Evolutionary conservation across 2,113 vertebrate genomes (phyloP).

Genomic region (Stomatorhinus ivindoensis): DNA sequence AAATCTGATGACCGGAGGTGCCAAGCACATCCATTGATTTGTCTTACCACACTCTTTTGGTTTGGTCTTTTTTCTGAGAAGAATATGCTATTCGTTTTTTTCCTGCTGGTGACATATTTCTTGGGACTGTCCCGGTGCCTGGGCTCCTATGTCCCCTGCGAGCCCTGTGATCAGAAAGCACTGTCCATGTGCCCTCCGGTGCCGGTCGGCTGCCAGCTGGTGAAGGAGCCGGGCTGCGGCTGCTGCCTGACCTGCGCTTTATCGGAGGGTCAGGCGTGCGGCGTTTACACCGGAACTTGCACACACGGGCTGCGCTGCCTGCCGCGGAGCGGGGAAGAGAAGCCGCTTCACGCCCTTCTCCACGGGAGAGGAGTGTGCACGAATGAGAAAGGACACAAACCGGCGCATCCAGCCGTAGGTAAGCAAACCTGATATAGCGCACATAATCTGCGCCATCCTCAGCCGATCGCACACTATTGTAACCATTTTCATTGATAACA

Average conservation of each 20-base stretch:
- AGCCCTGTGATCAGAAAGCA: constrained; percentile 91
- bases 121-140: constrained; percentile 70
- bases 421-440: constrained; percentile 50
- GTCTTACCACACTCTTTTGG: constrained; percentile 34
- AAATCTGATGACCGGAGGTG: constrained; percentile 56
- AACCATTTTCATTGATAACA: not conserved
- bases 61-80: constrained; percentile 32
- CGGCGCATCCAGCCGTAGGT: constrained; percentile 71
- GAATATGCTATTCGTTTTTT: constrained; percentile 71
- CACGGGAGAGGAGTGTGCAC: constrained; percentile 90
- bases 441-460: not conserved
- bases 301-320: constrained; percentile 85
- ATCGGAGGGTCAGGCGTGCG: constrained; percentile 86
- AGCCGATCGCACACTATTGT: not conserved
- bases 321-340: constrained; percentile 89
- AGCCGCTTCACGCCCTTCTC: constrained; percentile 90
- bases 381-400: constrained; percentile 90
- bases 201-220: constrained; percentile 86
- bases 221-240: constrained; percentile 96
- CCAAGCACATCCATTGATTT: constrained; percentile 38
- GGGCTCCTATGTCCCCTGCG: constrained; percentile 91
- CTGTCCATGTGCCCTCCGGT: constrained; percentile 85
- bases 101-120: constrained; percentile 70
- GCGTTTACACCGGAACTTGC: constrained; percentile 94
- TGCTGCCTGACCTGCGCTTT: constrained; percentile 96